Evolutionary conservation across 2,113 vertebrate genomes (phyloP).

Genomic region (Lampris incognitus): DNA sequence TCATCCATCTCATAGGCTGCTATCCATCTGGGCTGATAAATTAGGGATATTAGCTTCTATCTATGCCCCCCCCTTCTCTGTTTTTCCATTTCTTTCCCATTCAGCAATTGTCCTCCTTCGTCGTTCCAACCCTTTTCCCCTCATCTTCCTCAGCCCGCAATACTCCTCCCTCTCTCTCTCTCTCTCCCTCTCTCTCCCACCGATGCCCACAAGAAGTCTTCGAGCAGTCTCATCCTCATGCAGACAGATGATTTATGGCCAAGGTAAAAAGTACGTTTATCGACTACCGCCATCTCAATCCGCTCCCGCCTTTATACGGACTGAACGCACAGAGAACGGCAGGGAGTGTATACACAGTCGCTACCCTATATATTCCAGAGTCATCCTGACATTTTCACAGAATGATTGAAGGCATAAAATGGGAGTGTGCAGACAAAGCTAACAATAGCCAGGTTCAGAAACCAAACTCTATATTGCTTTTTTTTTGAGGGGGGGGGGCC

Average conservation of each 20-base stretch:
- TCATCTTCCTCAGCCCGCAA: constrained; percentile 34
- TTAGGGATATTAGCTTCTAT: constrained; percentile 53
- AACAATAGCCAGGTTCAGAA: constrained; percentile 29
- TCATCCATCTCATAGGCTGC: constrained; percentile 54
- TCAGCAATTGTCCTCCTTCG: constrained; percentile 5
- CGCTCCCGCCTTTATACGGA: not conserved
- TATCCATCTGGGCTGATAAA: constrained; percentile 46
- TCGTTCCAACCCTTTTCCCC: constrained; percentile 27
- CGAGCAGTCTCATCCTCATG: constrained; percentile 1
- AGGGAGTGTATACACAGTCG: constrained; percentile 7
- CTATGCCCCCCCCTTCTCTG: constrained; percentile 14
- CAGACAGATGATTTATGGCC: constrained; percentile 41
- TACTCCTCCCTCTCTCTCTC: constrained; percentile 16
- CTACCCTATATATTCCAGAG: constrained; percentile 16
- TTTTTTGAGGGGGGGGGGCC: not conserved
- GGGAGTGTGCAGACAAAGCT: not conserved
- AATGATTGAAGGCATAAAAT: not conserved
- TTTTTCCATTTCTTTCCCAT: constrained; percentile 6
- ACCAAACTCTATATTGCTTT: not conserved
- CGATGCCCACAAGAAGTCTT: constrained; percentile 20
- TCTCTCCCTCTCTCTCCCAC: constrained; percentile 27
- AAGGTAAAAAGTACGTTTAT: constrained; percentile 42
- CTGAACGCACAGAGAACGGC: constrained; percentile 6
- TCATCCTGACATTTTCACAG: not conserved
- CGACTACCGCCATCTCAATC: constrained; percentile 39